These are phyloP conservation scores for Coelinius sp. DNA, from an alignment of 2,888 invertebrate genomes.

Conservation along the genomic window DNA sequence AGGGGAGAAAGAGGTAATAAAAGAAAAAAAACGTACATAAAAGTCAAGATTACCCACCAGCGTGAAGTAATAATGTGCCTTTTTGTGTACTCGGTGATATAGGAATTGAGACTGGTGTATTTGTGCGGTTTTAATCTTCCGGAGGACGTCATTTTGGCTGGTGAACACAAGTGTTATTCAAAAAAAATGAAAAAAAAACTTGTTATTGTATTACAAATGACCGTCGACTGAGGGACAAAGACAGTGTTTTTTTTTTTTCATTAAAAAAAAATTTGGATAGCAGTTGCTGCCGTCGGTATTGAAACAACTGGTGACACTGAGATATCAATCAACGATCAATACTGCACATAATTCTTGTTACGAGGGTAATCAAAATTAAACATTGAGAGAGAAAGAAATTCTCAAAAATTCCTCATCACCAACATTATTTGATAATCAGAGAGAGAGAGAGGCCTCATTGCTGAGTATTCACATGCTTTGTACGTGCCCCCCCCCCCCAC, in stretches of 20 bases:
- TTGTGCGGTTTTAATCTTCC: slow-evolving; percentile 14
- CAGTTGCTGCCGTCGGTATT: too few relatives aligned
- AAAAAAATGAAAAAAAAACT: neutral
- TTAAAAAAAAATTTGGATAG: neutral
- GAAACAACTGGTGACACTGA: neutral
- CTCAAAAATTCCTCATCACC: neutral
- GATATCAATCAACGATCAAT: neutral
- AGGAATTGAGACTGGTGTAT: slow-evolving; percentile 28
- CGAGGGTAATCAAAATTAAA: too few relatives aligned
- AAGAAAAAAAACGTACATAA: slow-evolving; percentile 2
- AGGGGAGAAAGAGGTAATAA: neutral
- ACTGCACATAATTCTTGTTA: too few relatives aligned
- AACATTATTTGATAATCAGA: neutral
- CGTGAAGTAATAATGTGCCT: slow-evolving; percentile 37
- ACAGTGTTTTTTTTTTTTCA: neutral
- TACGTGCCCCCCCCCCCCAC: neutral
- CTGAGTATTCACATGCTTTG: neutral
- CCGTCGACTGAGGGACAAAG: neutral
- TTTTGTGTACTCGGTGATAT: slow-evolving; percentile 33
- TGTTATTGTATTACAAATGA: neutral
- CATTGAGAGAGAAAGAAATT: neutral
- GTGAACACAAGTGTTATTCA: neutral
- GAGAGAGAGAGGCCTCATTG: neutral
- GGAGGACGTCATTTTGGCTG: neutral
- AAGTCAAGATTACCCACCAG: neutral